phyloP scores from a whole-genome alignment of 2,888 invertebrate genomes.

The Lamproptera curius region DNA sequence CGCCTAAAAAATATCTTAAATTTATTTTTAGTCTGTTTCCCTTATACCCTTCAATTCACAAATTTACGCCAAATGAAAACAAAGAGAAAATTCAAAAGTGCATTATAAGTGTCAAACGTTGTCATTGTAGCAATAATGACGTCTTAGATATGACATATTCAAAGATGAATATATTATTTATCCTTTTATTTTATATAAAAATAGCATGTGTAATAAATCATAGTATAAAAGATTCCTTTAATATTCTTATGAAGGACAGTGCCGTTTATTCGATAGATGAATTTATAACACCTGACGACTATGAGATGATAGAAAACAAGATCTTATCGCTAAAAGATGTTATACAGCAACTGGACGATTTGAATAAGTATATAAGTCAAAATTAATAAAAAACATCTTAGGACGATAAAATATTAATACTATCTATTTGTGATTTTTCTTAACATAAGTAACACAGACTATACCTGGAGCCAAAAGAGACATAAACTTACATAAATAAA shows the following conservation, averaged over 20 bases:
- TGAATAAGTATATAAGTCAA: constrained; percentile 32
- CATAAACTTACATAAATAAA: no score
- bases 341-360: constrained; percentile 26
- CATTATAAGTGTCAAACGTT: background rate
- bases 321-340: constrained; percentile 24
- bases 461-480: background rate
- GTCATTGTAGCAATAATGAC: background rate
- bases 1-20: no score
- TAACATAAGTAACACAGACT: background rate
- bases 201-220: constrained; percentile 24
- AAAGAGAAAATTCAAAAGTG: no score
- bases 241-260: constrained; percentile 34
- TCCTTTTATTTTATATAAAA: constrained; percentile 26
- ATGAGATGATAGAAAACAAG: constrained; percentile 37
- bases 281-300: constrained; percentile 38
- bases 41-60: no score
- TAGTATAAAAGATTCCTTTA: constrained; percentile 31
- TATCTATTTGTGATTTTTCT: background rate
- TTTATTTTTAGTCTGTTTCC: no score
- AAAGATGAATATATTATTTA: constrained; percentile 24
- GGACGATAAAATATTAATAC: background rate
- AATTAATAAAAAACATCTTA: background rate
- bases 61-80: no score
- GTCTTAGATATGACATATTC: background rate
- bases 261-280: constrained; percentile 41